These are phyloP conservation scores for Hydractinia symbiolongicarpus DNA, from an alignment of 30 jellyfish, hydroid and myxozoan species.

Conservation along the genomic window DNA sequence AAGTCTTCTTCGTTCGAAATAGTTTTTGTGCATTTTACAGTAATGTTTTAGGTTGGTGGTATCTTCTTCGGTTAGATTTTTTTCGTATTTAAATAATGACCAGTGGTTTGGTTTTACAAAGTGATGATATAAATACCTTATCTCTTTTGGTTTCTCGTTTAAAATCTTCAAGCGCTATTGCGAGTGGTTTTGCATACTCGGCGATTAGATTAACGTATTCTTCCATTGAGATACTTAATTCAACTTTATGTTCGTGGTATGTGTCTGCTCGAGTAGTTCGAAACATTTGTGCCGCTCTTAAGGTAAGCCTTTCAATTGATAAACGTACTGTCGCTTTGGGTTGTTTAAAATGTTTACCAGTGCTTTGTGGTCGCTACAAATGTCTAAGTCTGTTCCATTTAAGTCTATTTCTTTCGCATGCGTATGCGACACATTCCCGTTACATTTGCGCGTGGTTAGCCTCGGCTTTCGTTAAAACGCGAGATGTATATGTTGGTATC, in stretches of 20 bases:
- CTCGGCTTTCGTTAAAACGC: neutral
- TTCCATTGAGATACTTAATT: too few relatives aligned
- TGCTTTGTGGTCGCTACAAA: conserved; percentile 28
- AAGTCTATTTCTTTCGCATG: conserved; percentile 12
- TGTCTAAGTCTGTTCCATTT: neutral
- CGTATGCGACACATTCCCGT: neutral
- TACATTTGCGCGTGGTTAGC: neutral
- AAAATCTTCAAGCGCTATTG: too few relatives aligned
- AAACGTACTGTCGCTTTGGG: conserved; percentile 20
- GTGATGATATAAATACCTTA: too few relatives aligned
- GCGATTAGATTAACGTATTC: too few relatives aligned
- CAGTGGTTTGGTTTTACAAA: too few relatives aligned
- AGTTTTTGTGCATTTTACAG: too few relatives aligned
- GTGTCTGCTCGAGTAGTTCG: conserved; percentile 6
- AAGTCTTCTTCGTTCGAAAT: too few relatives aligned
- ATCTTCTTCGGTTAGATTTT: too few relatives aligned
- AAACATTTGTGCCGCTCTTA: neutral
- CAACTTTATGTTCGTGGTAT: neutral
- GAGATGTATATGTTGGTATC: neutral
- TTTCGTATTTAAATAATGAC: too few relatives aligned
- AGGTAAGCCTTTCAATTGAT: conserved; percentile 24
- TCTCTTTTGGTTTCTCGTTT: too few relatives aligned
- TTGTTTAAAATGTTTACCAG: conserved; percentile 6
- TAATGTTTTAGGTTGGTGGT: too few relatives aligned
- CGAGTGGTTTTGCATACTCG: too few relatives aligned